Base-by-base conservation (phyloP, 2,113 vertebrate genomes). In the Chelonoidis abingdonii region DNA sequence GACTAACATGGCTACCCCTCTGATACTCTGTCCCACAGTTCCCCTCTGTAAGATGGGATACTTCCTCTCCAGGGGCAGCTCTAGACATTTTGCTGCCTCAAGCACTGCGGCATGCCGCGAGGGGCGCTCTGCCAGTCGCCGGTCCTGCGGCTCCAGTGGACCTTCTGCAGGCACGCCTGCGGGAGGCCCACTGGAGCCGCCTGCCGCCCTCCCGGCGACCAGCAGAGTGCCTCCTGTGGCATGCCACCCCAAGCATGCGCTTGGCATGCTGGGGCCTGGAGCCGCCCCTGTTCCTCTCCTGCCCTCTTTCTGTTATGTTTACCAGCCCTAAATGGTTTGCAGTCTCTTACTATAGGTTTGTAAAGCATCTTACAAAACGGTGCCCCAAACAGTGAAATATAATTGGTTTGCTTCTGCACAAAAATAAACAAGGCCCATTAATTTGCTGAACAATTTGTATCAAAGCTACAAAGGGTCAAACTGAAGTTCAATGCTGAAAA, bases 391-490 rank as follows among this genome's bases (percentile, higher is more conserved):
- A 82, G 41, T 80, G 79, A 94, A 97, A 82, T 86, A 95, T 69
- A 69, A 69, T 69, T 72, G n/a, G n/a, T 84, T 35, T 88, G 31
- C 3, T 53, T 47, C 82, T 54, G 24, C 59, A 21, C 72, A 91
- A 89, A 95, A 92, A 69, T 84, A 88, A 93, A 76, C 54, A 86
- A 94, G 95, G 8, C 2, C 11, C 79, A 49, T 49, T 25, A 2
- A n/a, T 86, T 92, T 97, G 69, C 49, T 53, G 94, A 89, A 88
- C 80, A 24, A 4, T 89, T 92, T 94, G 56, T 24, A 86, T 5
- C 17, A 83, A 92, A 92, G 38, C n/a, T 72, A 72, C 35, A 72
- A 72, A 72, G 35, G 65, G 38, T 72, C 47, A 80, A 52, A 76
- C 80, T 49, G 35, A 27, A 90, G 89, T 93, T 80, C 56, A 86